A percentile compares a stretch with the other conserved stretches of the same genome.
These are phyloP conservation scores for Trichogramma dendrolimi DNA, from an alignment of 2,888 invertebrate genomes.

Conservation along the genomic window DNA sequence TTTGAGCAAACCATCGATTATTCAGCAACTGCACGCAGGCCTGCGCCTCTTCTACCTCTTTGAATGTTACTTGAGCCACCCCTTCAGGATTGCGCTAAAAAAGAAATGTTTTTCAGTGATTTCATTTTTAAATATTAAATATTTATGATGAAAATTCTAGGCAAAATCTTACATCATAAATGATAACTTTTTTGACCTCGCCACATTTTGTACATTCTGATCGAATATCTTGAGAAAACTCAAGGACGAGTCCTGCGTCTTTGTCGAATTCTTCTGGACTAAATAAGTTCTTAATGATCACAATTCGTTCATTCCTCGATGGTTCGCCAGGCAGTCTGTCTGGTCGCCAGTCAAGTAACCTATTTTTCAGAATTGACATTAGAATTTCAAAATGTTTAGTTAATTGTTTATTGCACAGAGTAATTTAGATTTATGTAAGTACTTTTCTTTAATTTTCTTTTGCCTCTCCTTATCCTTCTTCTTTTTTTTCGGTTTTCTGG, in stretches of 20 bases:
- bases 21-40: constrained; percentile 81
- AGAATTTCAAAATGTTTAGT: constrained; percentile 5
- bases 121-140: constrained; percentile 17
- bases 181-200: constrained; percentile 81
- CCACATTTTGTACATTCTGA: constrained; percentile 90
- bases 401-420: constrained; percentile 12
- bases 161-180: constrained; percentile 74
- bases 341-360: constrained; percentile 93
- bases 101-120: constrained; percentile 8
- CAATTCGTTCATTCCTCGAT: constrained; percentile 82
- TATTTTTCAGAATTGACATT: constrained; percentile 41
- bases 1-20: constrained; percentile 84
- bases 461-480: constrained; percentile 82
- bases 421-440: constrained; percentile 36
- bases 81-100: constrained; percentile 85
- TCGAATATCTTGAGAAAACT: constrained; percentile 85
- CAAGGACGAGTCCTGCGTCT: constrained; percentile 82
- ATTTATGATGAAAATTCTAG: constrained; percentile 6
- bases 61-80: constrained; percentile 87
- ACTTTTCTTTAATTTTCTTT: constrained; percentile 89
- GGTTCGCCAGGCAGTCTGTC: constrained; percentile 84
- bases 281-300: constrained; percentile 92
- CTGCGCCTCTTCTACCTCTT: constrained; percentile 87
- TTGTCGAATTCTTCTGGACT: constrained; percentile 82
- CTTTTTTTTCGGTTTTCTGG: constrained; percentile 84